phyloP scores from a whole-genome alignment of 37 sponge, comb jelly and placozoan genomes.

The Chondrosia reniformis region DNA sequence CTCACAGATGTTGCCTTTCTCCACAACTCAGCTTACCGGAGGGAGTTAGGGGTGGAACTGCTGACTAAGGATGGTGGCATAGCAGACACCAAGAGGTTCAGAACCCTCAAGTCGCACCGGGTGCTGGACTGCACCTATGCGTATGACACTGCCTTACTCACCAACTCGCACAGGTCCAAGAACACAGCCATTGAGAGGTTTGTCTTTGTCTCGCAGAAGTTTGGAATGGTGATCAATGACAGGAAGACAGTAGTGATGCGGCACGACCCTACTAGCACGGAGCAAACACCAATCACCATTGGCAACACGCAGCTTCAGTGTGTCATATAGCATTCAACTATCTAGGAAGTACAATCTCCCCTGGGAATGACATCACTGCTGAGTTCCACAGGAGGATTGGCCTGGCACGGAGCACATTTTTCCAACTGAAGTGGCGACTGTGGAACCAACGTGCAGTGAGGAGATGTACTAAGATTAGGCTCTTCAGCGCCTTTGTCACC shows the following conservation, averaged over 20 bases:
- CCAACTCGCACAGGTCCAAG: neutral
- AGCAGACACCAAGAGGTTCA: neutral
- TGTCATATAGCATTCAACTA: neutral
- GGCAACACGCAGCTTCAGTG: neutral
- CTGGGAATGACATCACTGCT: neutral
- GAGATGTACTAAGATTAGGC: neutral
- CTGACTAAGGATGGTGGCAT: neutral
- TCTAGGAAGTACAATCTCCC: neutral
- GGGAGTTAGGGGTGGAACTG: neutral
- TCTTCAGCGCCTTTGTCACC: neutral
- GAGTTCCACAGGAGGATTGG: neutral
- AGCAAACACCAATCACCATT: neutral
- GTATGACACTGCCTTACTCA: neutral
- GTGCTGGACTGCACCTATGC: slow-evolving; percentile 1
- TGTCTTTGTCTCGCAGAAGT: neutral
- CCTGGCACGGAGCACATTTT: neutral
- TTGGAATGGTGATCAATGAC: neutral
- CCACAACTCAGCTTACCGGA: neutral
- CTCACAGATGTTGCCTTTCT: neutral
- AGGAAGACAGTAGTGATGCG: no score
- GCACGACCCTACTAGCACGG: neutral
- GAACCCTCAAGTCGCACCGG: neutral
- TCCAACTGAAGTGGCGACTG: neutral
- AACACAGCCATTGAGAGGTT: neutral
- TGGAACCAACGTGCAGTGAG: neutral